Evolutionary conservation across 2,797 vertebrate genomes (phyloP).

Genomic region (Myotis myotis): DNA sequence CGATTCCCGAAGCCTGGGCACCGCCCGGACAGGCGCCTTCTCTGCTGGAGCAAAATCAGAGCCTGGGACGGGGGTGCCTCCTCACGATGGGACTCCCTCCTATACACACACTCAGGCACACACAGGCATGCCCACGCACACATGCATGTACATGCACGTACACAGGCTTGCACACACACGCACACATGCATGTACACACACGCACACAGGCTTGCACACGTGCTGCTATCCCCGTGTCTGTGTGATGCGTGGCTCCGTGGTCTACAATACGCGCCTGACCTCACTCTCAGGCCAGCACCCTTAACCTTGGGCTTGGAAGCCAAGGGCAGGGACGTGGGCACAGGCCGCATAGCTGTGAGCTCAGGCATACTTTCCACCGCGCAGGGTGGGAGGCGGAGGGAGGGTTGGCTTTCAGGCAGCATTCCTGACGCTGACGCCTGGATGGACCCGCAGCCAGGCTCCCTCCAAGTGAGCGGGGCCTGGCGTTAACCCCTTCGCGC

Average conservation of each 20-base stretch:
- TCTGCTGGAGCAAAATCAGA: neutral
- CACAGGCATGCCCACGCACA: neutral
- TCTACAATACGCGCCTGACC: neutral
- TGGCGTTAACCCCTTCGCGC: neutral
- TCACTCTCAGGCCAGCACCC: slow-evolving; percentile 35
- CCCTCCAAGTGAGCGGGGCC: neutral
- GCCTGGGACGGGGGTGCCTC: too few relatives aligned
- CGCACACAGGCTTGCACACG: accelerated
- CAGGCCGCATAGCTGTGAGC: slow-evolving; percentile 56
- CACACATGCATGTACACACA: too few relatives aligned
- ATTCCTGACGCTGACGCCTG: slow-evolving; percentile 43
- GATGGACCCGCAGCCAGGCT: neutral
- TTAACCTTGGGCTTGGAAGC: slow-evolving; percentile 70
- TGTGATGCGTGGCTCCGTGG: neutral
- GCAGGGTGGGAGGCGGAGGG: slow-evolving; percentile 5
- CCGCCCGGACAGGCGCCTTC: neutral
- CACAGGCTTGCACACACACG: neutral
- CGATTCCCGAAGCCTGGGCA: neutral
- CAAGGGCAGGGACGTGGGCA: slow-evolving; percentile 53
- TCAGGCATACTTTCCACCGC: slow-evolving; percentile 60
- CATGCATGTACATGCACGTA: neutral
- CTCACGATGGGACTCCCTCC: too few relatives aligned
- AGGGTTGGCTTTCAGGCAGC: slow-evolving; percentile 23
- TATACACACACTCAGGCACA: too few relatives aligned
- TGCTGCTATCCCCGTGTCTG: accelerated